These are phyloP conservation scores for Phalacrocorax carbo DNA, from an alignment of 2,113 vertebrate genomes.

Conservation along the genomic window DNA sequence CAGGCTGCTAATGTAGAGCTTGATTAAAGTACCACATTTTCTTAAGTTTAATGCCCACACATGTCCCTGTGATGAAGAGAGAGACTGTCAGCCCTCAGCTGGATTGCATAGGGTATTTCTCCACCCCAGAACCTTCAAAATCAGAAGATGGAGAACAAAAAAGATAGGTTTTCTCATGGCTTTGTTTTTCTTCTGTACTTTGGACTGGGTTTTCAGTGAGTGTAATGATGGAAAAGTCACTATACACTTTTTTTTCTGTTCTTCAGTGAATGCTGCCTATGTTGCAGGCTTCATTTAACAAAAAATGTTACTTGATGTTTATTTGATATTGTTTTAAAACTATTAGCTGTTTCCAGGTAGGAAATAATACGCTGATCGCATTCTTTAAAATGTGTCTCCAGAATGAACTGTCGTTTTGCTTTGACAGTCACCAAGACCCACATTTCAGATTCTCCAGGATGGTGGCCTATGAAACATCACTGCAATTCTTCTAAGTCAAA, in stretches of 20 bases:
- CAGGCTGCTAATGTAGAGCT: background rate
- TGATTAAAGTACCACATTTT: background rate
- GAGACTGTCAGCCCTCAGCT: background rate
- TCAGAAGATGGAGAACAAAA: background rate
- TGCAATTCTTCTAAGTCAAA: background rate
- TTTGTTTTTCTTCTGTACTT: background rate
- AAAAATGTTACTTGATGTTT: background rate
- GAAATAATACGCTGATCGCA: rapidly evolving
- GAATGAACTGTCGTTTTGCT: background rate
- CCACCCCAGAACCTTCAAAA: background rate
- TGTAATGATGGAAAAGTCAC: background rate
- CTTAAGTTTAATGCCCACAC: background rate
- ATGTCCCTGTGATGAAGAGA: background rate
- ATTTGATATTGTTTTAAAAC: background rate
- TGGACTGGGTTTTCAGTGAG: background rate
- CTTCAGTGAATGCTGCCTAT: background rate
- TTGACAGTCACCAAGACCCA: background rate
- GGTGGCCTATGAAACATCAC: background rate
- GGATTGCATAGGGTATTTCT: background rate
- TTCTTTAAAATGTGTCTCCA: background rate
- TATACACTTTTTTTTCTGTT: background rate
- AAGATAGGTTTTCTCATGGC: background rate
- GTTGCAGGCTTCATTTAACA: background rate
- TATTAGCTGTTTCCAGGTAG: background rate
- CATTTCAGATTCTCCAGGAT: background rate